Evolutionary conservation across 2,888 invertebrate genomes (phyloP).

Genomic region (Pristionchus arcanus): DNA sequence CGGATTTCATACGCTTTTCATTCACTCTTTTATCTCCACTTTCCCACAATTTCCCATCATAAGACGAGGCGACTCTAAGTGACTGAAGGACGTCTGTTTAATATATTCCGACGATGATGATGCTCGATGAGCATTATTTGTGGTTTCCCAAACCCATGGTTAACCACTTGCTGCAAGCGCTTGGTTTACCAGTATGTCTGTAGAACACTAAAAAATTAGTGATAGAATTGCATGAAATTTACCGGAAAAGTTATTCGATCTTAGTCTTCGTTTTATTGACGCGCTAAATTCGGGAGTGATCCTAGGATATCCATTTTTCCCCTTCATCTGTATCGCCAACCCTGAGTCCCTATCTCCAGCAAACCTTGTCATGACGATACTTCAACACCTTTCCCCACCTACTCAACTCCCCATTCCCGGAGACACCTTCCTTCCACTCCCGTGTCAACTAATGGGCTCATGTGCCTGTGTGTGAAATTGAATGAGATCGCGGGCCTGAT

Average conservation of each 20-base stretch:
- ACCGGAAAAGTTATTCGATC: too few relatives aligned
- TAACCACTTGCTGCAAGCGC: too few relatives aligned
- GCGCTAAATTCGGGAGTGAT: too few relatives aligned
- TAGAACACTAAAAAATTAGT: too few relatives aligned
- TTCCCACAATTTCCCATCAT: conserved; percentile 10
- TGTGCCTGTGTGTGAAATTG: neutral
- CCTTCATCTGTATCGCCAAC: neutral
- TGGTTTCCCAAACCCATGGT: too few relatives aligned
- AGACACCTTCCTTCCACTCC: conserved; percentile 58
- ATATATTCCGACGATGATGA: conserved; percentile 10
- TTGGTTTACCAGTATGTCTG: too few relatives aligned
- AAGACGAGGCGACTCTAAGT: neutral
- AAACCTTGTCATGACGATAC: conserved; percentile 31
- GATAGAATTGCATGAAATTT: too few relatives aligned
- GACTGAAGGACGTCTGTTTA: neutral
- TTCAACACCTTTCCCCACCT: conserved; percentile 57
- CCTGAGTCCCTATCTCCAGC: conserved; percentile 44
- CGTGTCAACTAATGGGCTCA: conserved; percentile 34
- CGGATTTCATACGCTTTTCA: conserved; percentile 56
- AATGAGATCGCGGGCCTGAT: conserved; percentile 42
- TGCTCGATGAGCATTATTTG: too few relatives aligned
- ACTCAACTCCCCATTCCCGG: conserved; percentile 16
- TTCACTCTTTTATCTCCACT: conserved; percentile 53
- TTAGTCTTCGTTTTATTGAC: too few relatives aligned
- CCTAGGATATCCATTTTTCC: too few relatives aligned